Conservation (phyloP, 2,888 invertebrate genomes). For the Nowickia ferox region DNA sequence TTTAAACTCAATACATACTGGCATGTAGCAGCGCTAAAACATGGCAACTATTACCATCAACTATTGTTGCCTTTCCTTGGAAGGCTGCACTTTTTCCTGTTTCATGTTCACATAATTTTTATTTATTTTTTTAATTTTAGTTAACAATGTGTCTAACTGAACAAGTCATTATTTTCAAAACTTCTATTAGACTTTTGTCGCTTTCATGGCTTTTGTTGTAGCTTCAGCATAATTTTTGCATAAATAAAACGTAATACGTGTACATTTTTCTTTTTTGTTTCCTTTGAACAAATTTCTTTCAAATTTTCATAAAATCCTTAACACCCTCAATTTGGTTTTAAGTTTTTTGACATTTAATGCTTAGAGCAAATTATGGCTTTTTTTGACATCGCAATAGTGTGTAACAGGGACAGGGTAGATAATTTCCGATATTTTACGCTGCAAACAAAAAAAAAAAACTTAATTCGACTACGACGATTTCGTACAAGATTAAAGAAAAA, state of each 20-base stretch:
- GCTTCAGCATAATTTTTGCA: conserved; percentile 52
- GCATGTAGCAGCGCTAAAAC: conserved; percentile 8
- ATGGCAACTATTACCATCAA: conserved; percentile 41
- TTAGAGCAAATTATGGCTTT: too few relatives aligned
- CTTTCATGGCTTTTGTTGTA: conserved; percentile 34
- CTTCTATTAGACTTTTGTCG: conserved; percentile 56
- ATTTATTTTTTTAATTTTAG: conserved; percentile 2
- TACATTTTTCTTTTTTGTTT: conserved; percentile 1
- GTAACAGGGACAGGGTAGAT: too few relatives aligned
- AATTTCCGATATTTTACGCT: too few relatives aligned
- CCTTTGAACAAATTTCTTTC: conserved; percentile 47
- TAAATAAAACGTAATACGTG: conserved; percentile 33
- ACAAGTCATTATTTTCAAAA: conserved; percentile 55
- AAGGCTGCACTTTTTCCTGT: conserved; percentile 41
- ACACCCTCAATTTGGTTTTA: conserved; percentile 54
- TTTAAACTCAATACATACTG: not conserved
- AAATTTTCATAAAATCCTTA: conserved; percentile 53
- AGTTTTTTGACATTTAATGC: not conserved
- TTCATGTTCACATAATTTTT: not conserved
- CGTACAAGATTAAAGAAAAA: too few relatives aligned
- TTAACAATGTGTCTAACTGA: conserved; percentile 58
- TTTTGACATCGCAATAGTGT: too few relatives aligned
- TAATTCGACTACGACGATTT: too few relatives aligned
- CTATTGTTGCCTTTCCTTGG: conserved; percentile 36
- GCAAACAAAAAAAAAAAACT: too few relatives aligned